phyloP scores from a whole-genome alignment of 1,140 invertebrate genomes.

The Triops longicaudatus region DNA sequence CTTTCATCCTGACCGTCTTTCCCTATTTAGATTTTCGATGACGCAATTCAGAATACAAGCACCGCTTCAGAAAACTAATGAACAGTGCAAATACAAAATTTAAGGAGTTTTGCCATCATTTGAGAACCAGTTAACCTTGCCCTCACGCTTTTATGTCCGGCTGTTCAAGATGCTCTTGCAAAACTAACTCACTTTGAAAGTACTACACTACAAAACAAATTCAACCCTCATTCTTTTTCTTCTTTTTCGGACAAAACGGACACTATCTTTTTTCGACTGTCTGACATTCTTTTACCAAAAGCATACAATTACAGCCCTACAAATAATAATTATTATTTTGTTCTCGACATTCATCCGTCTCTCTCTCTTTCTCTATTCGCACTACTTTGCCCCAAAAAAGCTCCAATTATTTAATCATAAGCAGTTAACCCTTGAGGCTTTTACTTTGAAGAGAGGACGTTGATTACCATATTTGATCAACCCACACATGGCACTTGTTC shows the following conservation, averaged over 20 bases:
- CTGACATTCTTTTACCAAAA: not conserved
- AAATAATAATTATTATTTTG: not conserved
- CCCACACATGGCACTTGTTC: not conserved
- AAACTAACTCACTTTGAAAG: too few relatives aligned
- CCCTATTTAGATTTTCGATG: not conserved
- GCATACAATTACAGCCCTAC: not conserved
- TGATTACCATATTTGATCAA: not conserved
- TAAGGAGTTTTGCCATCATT: not conserved
- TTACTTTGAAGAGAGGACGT: not conserved
- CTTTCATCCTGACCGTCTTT: not conserved
- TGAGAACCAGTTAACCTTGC: not conserved
- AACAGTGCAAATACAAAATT: not conserved
- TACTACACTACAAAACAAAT: too few relatives aligned
- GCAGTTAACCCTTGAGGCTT: not conserved
- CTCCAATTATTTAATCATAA: not conserved
- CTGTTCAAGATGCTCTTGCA: not conserved
- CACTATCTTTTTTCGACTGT: not conserved
- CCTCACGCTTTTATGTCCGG: not conserved
- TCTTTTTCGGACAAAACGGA: not conserved
- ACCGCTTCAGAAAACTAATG: not conserved
- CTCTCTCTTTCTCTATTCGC: not conserved
- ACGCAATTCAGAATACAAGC: not conserved
- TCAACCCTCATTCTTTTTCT: not conserved
- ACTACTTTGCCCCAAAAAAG: not conserved
- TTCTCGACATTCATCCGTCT: not conserved